Evolutionary conservation across 2,113 vertebrate species (phyloP), one percentile per base, ranked within the genome.

Genomic region (Pipra filicauda): DNA sequence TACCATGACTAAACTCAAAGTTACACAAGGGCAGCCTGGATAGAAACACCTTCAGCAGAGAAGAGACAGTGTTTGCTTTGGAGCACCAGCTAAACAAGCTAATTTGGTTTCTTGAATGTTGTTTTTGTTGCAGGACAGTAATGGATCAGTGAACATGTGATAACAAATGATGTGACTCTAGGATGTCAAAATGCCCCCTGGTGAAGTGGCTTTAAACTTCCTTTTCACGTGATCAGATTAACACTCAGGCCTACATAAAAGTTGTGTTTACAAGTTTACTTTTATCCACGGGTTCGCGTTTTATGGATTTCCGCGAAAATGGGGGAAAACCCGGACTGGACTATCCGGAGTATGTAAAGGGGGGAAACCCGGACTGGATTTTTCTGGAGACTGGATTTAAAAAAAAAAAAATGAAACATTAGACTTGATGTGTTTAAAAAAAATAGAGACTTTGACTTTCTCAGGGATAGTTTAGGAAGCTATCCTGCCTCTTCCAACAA

Each of bases 101-200:
- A n/a, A 58, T 85, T 93, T 19, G 58, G n/a, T 83, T 83, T 76
- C 88, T 28, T 92, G 75, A 96, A 94, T 73, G 51, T 41, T 46
- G 67, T 28, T 95, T 80, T 86, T 93, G 85, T 88, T 84, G 31
- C 75, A 92, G 94, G 72, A 90, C 72, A 89, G 89, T 18, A 79
- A 93, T 5, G 48, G 78, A 93, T 74, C 90, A 91, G 73, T 31
- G 43, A 86, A 49, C 70, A 70, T 37, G 48, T 64, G 71, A 77
- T 67, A 91, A 91, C 64, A 94, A 71, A 71, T 72, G 7, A 73
- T 35, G 59, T 19, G 82, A 90, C 54, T 85, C 85, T 79, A 94
- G 95, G 88, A 95, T 90, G 81, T 59, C 78, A 59, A 80, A 91
- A 35, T 83, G 88, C 82, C 93, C 72, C 55, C 41, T 0, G 3